phyloP scores from a whole-genome alignment of 2,113 vertebrate species.

The Mus pahari region DNA sequence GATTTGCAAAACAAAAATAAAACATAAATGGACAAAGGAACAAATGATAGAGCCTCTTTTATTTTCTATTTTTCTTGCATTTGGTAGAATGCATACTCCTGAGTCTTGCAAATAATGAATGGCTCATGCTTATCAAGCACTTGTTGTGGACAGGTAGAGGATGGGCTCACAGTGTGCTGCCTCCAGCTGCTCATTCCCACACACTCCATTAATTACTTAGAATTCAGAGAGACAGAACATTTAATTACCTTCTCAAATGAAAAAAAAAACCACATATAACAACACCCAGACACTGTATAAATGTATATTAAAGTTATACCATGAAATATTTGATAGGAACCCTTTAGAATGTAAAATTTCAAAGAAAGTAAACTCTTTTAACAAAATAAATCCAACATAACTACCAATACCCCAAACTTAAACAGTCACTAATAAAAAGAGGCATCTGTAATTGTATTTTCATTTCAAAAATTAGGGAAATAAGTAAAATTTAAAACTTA shows the following conservation, averaged over 20 bases:
- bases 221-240: constrained; percentile 68
- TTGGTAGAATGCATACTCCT: constrained; percentile 4
- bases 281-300: constrained; percentile 32
- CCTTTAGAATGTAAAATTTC: constrained; percentile 14
- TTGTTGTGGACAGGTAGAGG: constrained; percentile 37
- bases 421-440: not conserved
- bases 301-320: constrained; percentile 2
- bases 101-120: constrained; percentile 43
- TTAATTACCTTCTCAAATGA: constrained; percentile 75
- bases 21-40: not conserved
- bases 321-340: constrained; percentile 29
- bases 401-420: not conserved
- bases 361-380: constrained; percentile 17
- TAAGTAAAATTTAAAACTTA: not conserved
- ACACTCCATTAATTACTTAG: constrained; percentile 71
- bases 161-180: not conserved
- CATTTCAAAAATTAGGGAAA: not conserved
- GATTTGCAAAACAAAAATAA: not conserved
- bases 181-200: constrained; percentile 67
- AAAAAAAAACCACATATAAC: not conserved
- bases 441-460: not conserved
- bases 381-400: constrained; percentile 4
- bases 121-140: constrained; percentile 4
- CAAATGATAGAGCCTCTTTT: not conserved
- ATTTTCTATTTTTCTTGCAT: constrained; percentile 20